Evolutionary conservation across 2,888 invertebrate species (phyloP).

Genomic region (Aethes cnicana): DNA sequence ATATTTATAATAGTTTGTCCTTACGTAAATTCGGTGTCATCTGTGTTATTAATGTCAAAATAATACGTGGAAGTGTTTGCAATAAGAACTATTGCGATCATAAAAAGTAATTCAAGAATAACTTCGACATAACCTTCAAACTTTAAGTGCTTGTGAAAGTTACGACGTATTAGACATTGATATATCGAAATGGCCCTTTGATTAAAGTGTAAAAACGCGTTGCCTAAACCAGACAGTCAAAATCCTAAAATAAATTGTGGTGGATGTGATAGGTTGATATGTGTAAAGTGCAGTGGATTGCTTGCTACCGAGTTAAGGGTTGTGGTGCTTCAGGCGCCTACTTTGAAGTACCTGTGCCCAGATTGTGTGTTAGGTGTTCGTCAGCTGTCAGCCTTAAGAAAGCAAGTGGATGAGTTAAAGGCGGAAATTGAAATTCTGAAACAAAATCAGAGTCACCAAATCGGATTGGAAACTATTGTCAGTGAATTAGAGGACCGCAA

Average conservation of each 20-base stretch:
- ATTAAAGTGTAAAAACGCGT: not conserved
- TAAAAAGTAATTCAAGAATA: too few relatives aligned
- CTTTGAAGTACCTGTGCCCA: not conserved
- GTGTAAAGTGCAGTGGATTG: conserved; percentile 3
- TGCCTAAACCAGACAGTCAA: not conserved
- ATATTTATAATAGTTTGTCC: too few relatives aligned
- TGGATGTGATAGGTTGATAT: not conserved
- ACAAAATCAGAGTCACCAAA: not conserved
- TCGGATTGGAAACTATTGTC: not conserved
- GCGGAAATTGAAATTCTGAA: not conserved
- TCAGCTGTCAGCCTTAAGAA: not conserved
- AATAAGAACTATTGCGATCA: too few relatives aligned
- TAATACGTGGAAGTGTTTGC: too few relatives aligned
- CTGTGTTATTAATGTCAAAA: too few relatives aligned
- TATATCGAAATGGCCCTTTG: not conserved
- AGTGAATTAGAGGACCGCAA: not conserved
- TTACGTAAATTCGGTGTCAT: too few relatives aligned
- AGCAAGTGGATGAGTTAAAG: not conserved
- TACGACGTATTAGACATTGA: too few relatives aligned
- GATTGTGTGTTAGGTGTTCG: not conserved
- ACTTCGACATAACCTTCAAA: too few relatives aligned
- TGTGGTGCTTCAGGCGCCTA: not conserved
- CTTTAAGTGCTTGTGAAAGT: too few relatives aligned
- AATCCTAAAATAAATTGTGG: not conserved
- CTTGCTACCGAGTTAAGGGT: not conserved